Percentiles rank a stretch among this genome's conserved stretches.
Evolutionary conservation across 2,888 invertebrate species (phyloP).

Genomic region (Syritta pipiens): DNA sequence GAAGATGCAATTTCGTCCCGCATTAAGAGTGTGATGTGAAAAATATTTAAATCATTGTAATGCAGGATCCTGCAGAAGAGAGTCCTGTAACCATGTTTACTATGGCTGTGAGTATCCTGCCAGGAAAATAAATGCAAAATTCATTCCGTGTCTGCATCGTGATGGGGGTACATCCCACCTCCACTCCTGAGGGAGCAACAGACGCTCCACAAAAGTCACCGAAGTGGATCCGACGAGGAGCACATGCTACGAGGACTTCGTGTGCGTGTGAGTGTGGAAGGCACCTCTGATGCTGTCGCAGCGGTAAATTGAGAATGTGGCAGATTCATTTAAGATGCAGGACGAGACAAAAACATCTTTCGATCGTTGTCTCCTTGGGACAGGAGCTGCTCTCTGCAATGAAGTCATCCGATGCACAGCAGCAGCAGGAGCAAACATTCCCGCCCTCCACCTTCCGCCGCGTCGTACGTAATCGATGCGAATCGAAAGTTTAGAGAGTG

Average conservation of each 20-base stretch:
- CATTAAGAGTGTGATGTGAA: slow-evolving; percentile 37
- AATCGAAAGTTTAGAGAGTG: slow-evolving; percentile 32
- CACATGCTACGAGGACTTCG: too few relatives aligned
- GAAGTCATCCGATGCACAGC: too few relatives aligned
- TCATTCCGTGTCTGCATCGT: slow-evolving; percentile 20
- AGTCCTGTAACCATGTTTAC: slow-evolving; percentile 20
- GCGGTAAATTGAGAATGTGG: slow-evolving; percentile 49
- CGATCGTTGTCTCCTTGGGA: background rate
- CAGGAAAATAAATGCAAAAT: slow-evolving; percentile 34
- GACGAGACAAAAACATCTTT: slow-evolving; percentile 5
- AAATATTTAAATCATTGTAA: slow-evolving; percentile 57
- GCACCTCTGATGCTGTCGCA: slow-evolving; percentile 25
- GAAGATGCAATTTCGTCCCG: slow-evolving; percentile 22
- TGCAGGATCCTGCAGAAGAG: slow-evolving; percentile 5
- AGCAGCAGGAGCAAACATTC: too few relatives aligned
- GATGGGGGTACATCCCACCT: too few relatives aligned
- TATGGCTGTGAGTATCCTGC: slow-evolving; percentile 6
- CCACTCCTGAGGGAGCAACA: background rate
- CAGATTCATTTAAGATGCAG: slow-evolving; percentile 48
- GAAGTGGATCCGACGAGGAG: slow-evolving; percentile 6
- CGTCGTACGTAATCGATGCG: slow-evolving; percentile 45
- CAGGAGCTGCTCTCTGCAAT: slow-evolving; percentile 9
- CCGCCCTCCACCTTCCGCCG: too few relatives aligned
- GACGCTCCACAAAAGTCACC: background rate
- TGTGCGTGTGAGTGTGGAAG: too few relatives aligned